A percentile compares a stretch with the other conserved stretches of the same genome.
These are phyloP conservation scores for Gastracanthus pulcherrimus DNA, from an alignment of 2,888 invertebrate genomes.

Conservation along the genomic window DNA sequence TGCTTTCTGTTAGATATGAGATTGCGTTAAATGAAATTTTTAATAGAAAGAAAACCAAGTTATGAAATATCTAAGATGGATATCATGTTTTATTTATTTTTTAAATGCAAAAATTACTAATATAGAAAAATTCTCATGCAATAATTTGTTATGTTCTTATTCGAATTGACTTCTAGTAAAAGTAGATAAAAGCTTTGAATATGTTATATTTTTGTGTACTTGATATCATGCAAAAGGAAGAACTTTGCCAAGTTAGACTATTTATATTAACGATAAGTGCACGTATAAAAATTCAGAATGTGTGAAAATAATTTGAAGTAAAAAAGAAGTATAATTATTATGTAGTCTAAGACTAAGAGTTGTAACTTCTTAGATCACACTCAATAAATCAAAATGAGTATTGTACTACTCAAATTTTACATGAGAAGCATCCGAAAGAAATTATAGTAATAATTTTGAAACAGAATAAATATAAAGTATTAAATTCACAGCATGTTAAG, in stretches of 20 bases:
- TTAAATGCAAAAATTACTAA: conserved; percentile 1
- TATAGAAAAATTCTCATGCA: conserved; percentile 21
- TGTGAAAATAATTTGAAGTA: too few species aligned
- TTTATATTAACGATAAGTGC: background rate
- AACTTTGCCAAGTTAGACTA: conserved; percentile 1
- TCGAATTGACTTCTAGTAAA: background rate
- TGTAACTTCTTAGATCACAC: background rate
- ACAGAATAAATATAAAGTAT: conserved; percentile 1
- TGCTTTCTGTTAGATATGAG: conserved; percentile 28
- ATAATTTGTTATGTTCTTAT: background rate
- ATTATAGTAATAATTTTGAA: conserved; percentile 6
- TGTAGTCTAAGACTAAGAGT: conserved; percentile 16
- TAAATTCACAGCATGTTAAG: background rate
- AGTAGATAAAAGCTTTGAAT: background rate
- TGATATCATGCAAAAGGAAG: conserved; percentile 12
- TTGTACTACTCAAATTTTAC: conserved; percentile 18
- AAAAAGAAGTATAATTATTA: too few species aligned
- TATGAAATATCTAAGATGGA: too few species aligned
- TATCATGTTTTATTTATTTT: background rate
- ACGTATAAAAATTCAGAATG: too few species aligned
- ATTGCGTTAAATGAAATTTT: conserved; percentile 8
- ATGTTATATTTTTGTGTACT: background rate
- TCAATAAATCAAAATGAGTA: background rate
- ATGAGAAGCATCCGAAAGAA: conserved; percentile 52
- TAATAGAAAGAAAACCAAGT: background rate